A percentile compares a stretch with the other conserved stretches of the same genome.
Evolutionary conservation across 2,888 invertebrate species (phyloP).

Genomic region (Calliopum simillimum): DNA sequence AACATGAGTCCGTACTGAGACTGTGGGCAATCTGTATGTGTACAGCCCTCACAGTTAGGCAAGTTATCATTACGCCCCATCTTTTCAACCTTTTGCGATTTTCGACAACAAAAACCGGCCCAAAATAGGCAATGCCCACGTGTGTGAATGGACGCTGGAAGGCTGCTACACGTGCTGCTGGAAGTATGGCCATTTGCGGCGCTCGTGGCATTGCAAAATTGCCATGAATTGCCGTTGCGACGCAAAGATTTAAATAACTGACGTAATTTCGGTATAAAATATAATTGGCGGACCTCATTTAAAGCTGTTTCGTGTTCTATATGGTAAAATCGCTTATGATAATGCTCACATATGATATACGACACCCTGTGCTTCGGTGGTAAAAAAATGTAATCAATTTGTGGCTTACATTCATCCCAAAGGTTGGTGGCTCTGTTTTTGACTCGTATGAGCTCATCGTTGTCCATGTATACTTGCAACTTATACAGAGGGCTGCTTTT

Average conservation of each 20-base stretch:
- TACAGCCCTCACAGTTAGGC: conserved; percentile 44
- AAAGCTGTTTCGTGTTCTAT: conserved; percentile 35
- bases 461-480: conserved; percentile 42
- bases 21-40: conserved; percentile 44
- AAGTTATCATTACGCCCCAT: conserved; percentile 46
- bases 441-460: conserved; percentile 35
- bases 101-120: conserved; percentile 40
- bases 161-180: conserved; percentile 39
- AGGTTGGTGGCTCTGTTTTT: conserved; percentile 30
- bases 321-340: conserved; percentile 35
- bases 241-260: background rate
- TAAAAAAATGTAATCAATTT: conserved; percentile 31
- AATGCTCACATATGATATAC: conserved; percentile 21
- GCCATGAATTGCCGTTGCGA: too few relatives aligned
- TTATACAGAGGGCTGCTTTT: conserved; percentile 38
- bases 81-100: conserved; percentile 42
- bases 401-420: conserved; percentile 23
- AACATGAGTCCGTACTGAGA: conserved; percentile 40
- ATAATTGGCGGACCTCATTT: conserved; percentile 35
- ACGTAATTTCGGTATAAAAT: too few relatives aligned
- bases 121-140: conserved; percentile 46
- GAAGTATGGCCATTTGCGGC: conserved; percentile 43
- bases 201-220: conserved; percentile 34
- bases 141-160: conserved; percentile 45
- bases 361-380: conserved; percentile 37